A percentile compares a stretch with the other conserved stretches of the same genome.
Evolutionary conservation across 2,797 vertebrate genomes (phyloP).

Genomic region (Melanotaenia maccullochi): DNA sequence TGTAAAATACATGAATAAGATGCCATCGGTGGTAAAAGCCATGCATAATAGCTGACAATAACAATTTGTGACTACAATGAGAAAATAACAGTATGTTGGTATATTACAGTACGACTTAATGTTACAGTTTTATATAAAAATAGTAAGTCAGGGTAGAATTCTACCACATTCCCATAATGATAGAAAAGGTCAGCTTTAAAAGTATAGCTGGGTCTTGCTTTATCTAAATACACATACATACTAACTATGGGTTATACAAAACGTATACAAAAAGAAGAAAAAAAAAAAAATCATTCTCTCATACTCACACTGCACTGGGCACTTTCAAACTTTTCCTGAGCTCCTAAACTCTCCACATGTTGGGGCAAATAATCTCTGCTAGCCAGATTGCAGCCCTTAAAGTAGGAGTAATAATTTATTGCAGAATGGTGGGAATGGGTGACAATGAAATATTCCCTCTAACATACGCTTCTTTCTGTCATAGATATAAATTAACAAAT

Average conservation of each 20-base stretch:
- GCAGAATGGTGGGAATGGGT: constrained; percentile 74
- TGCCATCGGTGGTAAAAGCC: constrained; percentile 63
- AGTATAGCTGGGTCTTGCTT: constrained; percentile 70
- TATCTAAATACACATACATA: constrained; percentile 71
- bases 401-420: constrained; percentile 76
- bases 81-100: constrained; percentile 68
- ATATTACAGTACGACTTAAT: constrained; percentile 68
- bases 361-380: constrained; percentile 79
- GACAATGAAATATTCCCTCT: constrained; percentile 74
- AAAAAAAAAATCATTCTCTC: constrained; percentile 49
- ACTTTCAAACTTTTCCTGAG: constrained; percentile 84
- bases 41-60: constrained; percentile 74
- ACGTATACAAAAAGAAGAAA: constrained; percentile 56
- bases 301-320: constrained; percentile 73
- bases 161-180: constrained; percentile 59
- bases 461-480: constrained; percentile 50
- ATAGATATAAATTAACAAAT: constrained; percentile 59
- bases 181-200: constrained; percentile 79
- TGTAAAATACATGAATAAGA: constrained; percentile 66
- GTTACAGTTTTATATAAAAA: constrained; percentile 78
- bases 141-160: constrained; percentile 69
- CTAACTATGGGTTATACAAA: constrained; percentile 75
- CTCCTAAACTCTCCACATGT: constrained; percentile 74
- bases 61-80: constrained; percentile 58
- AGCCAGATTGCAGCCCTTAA: constrained; percentile 80